Base-by-base conservation (phyloP, 1,140 invertebrate species). In the Drosophila leontia region DNA sequence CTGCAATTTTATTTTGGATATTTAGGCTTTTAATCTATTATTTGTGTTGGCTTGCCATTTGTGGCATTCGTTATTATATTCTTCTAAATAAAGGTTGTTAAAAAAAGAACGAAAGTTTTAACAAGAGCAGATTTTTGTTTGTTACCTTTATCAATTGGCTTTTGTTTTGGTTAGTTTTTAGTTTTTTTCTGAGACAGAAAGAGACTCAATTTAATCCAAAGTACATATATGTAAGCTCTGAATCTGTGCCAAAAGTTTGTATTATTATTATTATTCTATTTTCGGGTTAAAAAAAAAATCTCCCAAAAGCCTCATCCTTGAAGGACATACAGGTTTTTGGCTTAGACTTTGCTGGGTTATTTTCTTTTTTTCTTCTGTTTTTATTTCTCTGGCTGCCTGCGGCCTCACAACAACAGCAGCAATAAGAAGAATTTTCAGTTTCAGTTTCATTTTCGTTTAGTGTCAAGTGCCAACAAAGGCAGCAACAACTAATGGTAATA, bases 401-500 rank as follows among this genome's bases (percentile, higher is more conserved):
- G 53, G 76, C 76, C 72, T 64, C 65, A 57, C 68, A 53, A 59
- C 69, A 37, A 23, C 34, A 23, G 4, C 11, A 53, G 32, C 76
- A 70, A 70, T 56, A 51, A 35, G 72, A 74, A 78, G 80, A 87
- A 83, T 78, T 87, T 77, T 51, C 50, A 51, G 50, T 56, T 56
- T 88, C 44, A 82, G 84, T 88, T 87, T 87, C 84, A 88, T 88
- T 83, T 87, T 83, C 84, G 84, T 84, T 87, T 88, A 84, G 84
- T 88, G 84, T 88, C 85, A 84, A 87, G 84, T 88, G 84, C 45
- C 76, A 79, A 65, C 77, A 78, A 82, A 55, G 77, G 59, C 80
- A 69, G 56, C 79, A 76, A 80, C 68, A 82, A 80, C 79, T 77
- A 87, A 86, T 81, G 75, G 82, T 82, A 82, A 87, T 86, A 76